phyloP scores from a whole-genome alignment of 2,888 invertebrate species.

The Cantharis nigra region DNA sequence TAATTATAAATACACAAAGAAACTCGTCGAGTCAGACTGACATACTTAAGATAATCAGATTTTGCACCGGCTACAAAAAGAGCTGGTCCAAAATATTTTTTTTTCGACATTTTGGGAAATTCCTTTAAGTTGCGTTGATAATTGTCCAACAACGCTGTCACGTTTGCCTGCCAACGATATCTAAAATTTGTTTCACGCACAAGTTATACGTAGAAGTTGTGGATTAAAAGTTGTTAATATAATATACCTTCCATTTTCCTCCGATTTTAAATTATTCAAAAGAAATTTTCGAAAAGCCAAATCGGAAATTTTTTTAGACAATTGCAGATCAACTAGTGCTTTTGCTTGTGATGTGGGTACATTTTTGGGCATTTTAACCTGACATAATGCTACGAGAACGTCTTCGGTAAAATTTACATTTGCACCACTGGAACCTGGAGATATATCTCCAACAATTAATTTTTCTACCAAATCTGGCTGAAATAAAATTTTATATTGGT shows the following conservation, averaged over 20 bases:
- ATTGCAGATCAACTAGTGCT: constrained; percentile 66
- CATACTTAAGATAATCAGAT: constrained; percentile 84
- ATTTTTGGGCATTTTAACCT: constrained; percentile 64
- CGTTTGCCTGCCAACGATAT: constrained; percentile 81
- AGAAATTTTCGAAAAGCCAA: constrained; percentile 75
- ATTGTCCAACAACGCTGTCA: constrained; percentile 70
- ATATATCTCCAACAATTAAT: constrained; percentile 74
- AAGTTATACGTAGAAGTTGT: background rate
- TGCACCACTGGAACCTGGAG: constrained; percentile 66
- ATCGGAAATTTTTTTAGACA: constrained; percentile 62
- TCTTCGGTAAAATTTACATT: constrained; percentile 65
- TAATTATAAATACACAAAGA: background rate
- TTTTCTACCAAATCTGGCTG: constrained; percentile 65
- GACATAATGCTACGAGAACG: constrained; percentile 70
- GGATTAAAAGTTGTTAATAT: background rate
- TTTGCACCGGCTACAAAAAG: constrained; percentile 82
- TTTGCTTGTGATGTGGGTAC: constrained; percentile 72
- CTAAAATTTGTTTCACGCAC: constrained; percentile 39
- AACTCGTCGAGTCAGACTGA: background rate
- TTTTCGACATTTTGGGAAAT: constrained; percentile 62
- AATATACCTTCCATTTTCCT: constrained; percentile 41
- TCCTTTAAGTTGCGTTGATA: constrained; percentile 66
- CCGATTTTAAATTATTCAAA: constrained; percentile 72
- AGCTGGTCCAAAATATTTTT: constrained; percentile 64
- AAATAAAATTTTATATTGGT: background rate